Conservation (phyloP, 2,888 invertebrate species). For the Acanthopleura granulata region DNA sequence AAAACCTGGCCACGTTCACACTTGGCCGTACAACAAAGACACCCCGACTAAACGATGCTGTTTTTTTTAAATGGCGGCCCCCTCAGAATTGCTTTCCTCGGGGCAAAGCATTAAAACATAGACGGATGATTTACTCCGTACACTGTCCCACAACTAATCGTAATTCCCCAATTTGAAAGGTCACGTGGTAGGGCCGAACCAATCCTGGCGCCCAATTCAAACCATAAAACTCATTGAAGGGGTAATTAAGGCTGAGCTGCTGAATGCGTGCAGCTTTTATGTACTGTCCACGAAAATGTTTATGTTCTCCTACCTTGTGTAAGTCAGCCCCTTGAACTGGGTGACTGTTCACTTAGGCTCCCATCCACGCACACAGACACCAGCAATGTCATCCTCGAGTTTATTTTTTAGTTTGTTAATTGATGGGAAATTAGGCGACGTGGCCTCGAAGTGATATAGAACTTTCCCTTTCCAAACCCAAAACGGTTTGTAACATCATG, state of each 20-base stretch:
- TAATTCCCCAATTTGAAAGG: constrained; percentile 13
- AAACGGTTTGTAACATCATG: no score
- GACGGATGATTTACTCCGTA: constrained; percentile 13
- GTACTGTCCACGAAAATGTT: not conserved
- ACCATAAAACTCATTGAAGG: constrained; percentile 17
- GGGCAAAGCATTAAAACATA: constrained; percentile 9
- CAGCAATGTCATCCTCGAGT: no score
- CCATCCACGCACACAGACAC: no score
- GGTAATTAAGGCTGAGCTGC: not conserved
- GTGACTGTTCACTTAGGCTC: no score
- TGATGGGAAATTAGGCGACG: no score
- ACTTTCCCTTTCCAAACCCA: no score
- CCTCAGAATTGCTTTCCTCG: not conserved
- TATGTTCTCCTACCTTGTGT: no score
- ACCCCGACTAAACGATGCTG: not conserved
- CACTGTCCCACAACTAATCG: constrained; percentile 14
- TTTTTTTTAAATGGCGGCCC: not conserved
- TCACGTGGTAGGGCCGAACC: not conserved
- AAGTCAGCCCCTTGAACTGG: no score
- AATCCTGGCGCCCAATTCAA: not conserved
- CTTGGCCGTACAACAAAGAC: not conserved
- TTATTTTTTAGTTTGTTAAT: no score
- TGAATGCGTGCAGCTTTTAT: constrained; percentile 9
- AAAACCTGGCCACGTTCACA: no score
- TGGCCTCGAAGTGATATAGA: no score